These are phyloP conservation scores for Cyaniris semiargus DNA, from an alignment of 2,888 invertebrate genomes.

Conservation along the genomic window DNA sequence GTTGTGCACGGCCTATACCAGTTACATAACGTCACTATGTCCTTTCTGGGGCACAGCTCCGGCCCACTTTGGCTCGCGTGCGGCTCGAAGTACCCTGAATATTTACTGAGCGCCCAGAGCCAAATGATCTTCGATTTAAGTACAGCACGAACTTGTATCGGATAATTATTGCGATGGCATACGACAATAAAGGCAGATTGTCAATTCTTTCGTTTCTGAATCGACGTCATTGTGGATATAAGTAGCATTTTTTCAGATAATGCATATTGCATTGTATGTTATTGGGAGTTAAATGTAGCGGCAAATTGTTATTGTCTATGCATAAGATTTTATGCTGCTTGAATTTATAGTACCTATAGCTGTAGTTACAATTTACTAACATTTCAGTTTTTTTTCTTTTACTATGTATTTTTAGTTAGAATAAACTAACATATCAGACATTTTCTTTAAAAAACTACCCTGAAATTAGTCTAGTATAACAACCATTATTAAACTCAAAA, in stretches of 20 bases:
- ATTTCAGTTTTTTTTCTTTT: not conserved
- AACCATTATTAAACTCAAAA: not conserved
- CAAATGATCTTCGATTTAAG: not conserved
- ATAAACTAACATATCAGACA: not conserved
- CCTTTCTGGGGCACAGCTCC: conserved; percentile 24
- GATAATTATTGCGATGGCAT: conserved; percentile 13
- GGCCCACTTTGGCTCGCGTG: conserved; percentile 30
- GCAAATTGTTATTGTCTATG: not conserved
- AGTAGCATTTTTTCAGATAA: not conserved
- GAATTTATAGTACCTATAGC: not conserved
- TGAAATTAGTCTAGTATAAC: not conserved
- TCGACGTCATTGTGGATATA: not conserved
- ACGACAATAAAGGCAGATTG: not conserved
- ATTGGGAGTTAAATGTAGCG: not conserved
- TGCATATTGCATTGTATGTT: not conserved
- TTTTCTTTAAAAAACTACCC: not conserved
- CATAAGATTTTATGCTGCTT: not conserved
- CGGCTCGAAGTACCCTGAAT: conserved; percentile 14
- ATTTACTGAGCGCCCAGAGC: conserved; percentile 19
- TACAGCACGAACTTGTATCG: conserved; percentile 1
- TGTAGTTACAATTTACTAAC: not conserved
- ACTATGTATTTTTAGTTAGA: too few species aligned
- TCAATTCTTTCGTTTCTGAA: not conserved
- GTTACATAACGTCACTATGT: conserved; percentile 1
- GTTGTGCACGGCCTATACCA: not conserved